Conservation (phyloP, 2,797 vertebrate species). For the Buphagus erythrorhynchus region DNA sequence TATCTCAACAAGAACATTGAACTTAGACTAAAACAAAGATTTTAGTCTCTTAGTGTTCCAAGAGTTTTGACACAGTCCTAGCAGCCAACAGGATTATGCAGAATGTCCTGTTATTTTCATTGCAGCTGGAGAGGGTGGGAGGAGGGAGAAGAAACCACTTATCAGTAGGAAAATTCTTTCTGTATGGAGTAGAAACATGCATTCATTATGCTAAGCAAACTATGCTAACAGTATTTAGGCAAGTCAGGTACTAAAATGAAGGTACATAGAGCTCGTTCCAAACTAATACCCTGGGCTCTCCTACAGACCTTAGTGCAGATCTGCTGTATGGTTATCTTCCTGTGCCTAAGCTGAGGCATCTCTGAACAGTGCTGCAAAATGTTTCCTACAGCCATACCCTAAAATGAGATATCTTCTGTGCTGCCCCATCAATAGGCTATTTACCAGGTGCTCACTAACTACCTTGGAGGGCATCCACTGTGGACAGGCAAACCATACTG, state of each 20-base stretch:
- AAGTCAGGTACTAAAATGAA: not conserved
- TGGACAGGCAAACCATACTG: not conserved
- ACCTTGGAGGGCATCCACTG: not conserved
- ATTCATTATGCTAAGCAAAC: not conserved
- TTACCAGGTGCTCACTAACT: not conserved
- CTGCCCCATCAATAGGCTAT: not conserved
- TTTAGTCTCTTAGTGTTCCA: not conserved
- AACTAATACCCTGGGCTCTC: not conserved
- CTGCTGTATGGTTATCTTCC: not conserved
- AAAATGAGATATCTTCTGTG: not conserved
- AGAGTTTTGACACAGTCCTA: not conserved
- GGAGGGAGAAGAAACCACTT: not conserved
- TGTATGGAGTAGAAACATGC: not conserved
- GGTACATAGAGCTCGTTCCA: not conserved
- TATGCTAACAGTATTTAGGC: not conserved
- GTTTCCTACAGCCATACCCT: not conserved
- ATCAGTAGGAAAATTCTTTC: not conserved
- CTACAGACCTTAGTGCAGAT: not conserved
- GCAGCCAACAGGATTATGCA: not conserved
- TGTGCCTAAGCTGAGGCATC: not conserved
- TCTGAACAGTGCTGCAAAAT: not conserved
- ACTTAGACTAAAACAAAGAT: not conserved
- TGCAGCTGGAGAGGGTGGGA: not conserved
- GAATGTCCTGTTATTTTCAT: not conserved
- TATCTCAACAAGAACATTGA: not conserved